phyloP scores from a whole-genome alignment of 2,888 invertebrate species.

The Steinernema carpocapsae region DNA sequence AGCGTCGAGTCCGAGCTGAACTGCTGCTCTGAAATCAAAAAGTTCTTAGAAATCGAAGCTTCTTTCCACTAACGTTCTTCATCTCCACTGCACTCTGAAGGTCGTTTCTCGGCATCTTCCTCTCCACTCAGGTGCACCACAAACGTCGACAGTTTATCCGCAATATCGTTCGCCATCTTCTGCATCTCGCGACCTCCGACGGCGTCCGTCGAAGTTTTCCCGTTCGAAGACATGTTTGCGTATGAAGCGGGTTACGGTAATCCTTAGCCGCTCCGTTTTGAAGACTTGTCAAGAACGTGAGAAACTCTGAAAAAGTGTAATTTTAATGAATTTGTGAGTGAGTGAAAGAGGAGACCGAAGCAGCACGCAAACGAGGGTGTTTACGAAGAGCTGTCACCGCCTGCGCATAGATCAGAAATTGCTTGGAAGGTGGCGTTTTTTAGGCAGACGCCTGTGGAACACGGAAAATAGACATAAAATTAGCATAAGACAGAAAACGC shows the following conservation, averaged over 20 bases:
- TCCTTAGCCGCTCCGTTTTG: slow-evolving; percentile 19
- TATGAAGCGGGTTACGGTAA: neutral
- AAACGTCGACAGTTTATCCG: neutral
- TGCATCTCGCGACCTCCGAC: slow-evolving; percentile 6
- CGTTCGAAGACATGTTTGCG: neutral
- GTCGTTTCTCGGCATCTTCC: neutral
- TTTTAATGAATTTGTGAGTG: neutral
- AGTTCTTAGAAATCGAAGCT: too few species aligned
- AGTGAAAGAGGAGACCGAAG: neutral
- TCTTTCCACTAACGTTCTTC: neutral
- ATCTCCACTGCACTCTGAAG: too few species aligned
- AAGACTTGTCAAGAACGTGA: neutral
- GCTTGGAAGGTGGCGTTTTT: neutral
- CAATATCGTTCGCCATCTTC: slow-evolving; percentile 11
- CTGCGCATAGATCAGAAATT: too few species aligned
- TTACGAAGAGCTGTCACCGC: too few species aligned
- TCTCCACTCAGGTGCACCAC: neutral
- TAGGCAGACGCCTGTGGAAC: neutral
- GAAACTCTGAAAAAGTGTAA: neutral
- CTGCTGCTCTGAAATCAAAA: neutral
- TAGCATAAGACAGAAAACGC: neutral
- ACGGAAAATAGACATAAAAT: neutral
- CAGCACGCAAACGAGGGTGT: neutral
- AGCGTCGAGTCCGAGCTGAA: slow-evolving; percentile 6
- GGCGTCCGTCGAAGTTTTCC: neutral